A percentile compares a stretch with the other conserved stretches of the same genome.
Conservation (phyloP, 2,113 vertebrate species). For the Xiphophorus maculatus region DNA sequence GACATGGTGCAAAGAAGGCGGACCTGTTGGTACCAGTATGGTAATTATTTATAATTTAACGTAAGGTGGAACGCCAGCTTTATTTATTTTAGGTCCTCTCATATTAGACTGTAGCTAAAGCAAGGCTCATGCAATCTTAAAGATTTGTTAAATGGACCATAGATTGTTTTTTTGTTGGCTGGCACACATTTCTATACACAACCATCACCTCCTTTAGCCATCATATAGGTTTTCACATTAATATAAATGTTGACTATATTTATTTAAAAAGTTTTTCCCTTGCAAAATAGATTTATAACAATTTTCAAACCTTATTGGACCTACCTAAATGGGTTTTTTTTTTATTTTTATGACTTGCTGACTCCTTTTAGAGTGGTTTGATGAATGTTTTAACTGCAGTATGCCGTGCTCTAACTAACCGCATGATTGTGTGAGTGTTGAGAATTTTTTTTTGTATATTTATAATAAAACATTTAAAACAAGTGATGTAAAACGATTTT, state of each 20-base stretch:
- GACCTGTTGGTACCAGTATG: constrained; percentile 27
- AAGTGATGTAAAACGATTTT: constrained; percentile 7
- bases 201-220: constrained; percentile 41
- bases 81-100: constrained; percentile 69
- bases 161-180: constrained; percentile 56
- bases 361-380: constrained; percentile 51
- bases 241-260: constrained; percentile 65
- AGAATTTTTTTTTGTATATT: constrained; percentile 69
- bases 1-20: constrained; percentile 35
- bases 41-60: constrained; percentile 59
- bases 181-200: constrained; percentile 72
- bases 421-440: constrained; percentile 67
- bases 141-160: constrained; percentile 27
- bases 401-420: constrained; percentile 67
- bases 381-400: constrained; percentile 60
- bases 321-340: constrained; percentile 29
- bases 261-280: constrained; percentile 36
- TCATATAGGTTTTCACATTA: constrained; percentile 35
- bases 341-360: constrained; percentile 46
- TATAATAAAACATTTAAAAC: constrained; percentile 71
- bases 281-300: constrained; percentile 29
- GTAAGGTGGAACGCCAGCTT: constrained; percentile 69
- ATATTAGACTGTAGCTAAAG: constrained; percentile 36
- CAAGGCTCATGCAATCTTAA: constrained; percentile 15
- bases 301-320: constrained; percentile 30